Conservation (phyloP, 2,797 vertebrate species). For the Cygnus olor region DNA sequence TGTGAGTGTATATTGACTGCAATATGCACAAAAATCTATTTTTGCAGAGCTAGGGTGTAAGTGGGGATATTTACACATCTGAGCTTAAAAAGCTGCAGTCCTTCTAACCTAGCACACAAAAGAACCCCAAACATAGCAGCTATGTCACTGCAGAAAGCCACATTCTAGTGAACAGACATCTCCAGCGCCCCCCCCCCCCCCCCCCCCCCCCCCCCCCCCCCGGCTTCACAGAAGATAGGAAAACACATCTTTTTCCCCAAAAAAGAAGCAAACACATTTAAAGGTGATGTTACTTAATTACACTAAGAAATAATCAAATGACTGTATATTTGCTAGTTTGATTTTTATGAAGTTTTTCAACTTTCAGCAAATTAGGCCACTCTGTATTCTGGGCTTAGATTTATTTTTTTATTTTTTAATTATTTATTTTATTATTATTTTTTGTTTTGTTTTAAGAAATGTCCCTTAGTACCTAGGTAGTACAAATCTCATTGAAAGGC, state of each 20-base stretch:
- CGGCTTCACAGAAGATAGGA: background rate
- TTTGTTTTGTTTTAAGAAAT: background rate
- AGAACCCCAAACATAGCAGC: slow-evolving; percentile 21
- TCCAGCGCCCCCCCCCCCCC: too few relatives aligned
- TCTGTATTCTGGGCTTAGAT: background rate
- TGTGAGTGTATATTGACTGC: slow-evolving; percentile 19
- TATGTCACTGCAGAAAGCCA: slow-evolving; percentile 14
- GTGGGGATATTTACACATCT: slow-evolving; percentile 51
- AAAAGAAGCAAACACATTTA: background rate
- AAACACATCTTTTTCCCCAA: background rate
- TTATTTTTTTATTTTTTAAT: background rate
- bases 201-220: too few relatives aligned
- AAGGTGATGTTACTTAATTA: background rate
- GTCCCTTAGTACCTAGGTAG: background rate
- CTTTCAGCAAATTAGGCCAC: background rate
- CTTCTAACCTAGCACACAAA: slow-evolving; percentile 36
- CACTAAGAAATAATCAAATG: background rate
- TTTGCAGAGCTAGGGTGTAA: slow-evolving; percentile 25
- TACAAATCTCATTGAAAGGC: background rate
- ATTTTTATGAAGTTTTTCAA: background rate
- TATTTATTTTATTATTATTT: too few relatives aligned
- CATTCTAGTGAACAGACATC: background rate
- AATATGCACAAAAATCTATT: background rate
- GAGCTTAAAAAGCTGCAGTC: slow-evolving; percentile 38
- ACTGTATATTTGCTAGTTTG: background rate